Evolutionary conservation across 1,140 invertebrate species (phyloP), one percentile per base, ranked within the genome.

Genomic region (Zaprionus capensis): DNA sequence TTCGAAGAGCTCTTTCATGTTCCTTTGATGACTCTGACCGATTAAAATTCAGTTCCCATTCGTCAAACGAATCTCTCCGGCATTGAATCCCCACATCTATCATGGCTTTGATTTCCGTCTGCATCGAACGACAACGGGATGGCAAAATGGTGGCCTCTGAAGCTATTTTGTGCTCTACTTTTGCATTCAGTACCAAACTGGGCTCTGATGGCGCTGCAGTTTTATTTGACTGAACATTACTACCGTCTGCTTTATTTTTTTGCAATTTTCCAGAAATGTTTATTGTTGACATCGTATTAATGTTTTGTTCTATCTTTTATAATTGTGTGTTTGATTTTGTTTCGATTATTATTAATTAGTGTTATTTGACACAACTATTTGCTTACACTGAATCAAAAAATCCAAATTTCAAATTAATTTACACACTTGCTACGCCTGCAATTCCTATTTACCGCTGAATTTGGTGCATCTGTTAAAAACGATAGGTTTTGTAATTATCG

Each of bases 51-150:
- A 65, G 20, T 9, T 61, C 53, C n/a, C 51, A 68, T 55, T 58
- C 56, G 5, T 66, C 66, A 12, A 34, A 24, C 5, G 7, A 67
- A 6, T 80, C 65, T 15, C 44, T 41, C 9, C 63, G 34, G 20
- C 81, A 83, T 58, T 83, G 81, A 7, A 83, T 57, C 11, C 38
- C 68, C 12, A 81, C 53, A 22, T 69, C 63, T 12, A 0, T 12
- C 1, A 41, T 67, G 6, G 1, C 0, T 14, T 4, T 15, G 0
- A 7, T 1, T 1, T 84, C 69, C 9, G 78, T 80, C 68, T 84
- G 81, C 0, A 72, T 11, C 14, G 17, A n/a, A 1, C 81, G 68
- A 4, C 12, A 6, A 1, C 80, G 81, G 22, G 20, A 22, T 22
- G 17, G 7, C 4, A 53, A 64, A n/a, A 4, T 41, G 3, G 38